Percentiles rank a stretch among this genome's conserved stretches.
phyloP scores from a whole-genome alignment of 2,113 vertebrate genomes.

The Cyanoramphus novaezelandiae region DNA sequence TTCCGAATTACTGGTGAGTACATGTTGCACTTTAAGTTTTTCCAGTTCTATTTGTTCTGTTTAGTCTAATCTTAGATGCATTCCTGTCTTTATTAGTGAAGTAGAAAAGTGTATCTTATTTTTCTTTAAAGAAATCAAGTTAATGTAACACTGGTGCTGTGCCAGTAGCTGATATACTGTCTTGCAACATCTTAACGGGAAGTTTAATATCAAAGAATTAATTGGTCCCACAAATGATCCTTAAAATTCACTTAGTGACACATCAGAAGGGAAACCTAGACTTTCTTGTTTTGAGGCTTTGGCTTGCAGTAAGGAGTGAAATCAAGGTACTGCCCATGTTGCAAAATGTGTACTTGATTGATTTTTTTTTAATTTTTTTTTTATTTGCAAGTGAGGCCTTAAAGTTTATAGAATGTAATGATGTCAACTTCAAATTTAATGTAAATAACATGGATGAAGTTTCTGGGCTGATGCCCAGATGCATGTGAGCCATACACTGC shows the following conservation, averaged over 20 bases:
- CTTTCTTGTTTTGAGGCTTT: neutral
- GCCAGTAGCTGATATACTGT: neutral
- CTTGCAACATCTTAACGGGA: neutral
- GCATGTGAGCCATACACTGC: neutral
- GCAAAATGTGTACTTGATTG: neutral
- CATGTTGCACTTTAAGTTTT: neutral
- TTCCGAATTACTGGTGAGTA: conserved; percentile 91
- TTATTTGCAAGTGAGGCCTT: neutral
- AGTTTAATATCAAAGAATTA: neutral
- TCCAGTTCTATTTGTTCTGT: neutral
- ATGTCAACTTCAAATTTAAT: neutral
- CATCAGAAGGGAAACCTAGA: neutral
- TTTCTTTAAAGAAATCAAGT: neutral
- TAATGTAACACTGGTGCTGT: neutral
- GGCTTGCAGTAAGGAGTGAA: neutral
- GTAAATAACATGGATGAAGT: neutral
- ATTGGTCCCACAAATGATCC: neutral
- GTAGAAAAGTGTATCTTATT: neutral
- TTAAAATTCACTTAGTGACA: neutral
- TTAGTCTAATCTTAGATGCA: neutral
- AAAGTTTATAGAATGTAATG: neutral
- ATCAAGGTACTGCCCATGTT: neutral
- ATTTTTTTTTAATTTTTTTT: neutral
- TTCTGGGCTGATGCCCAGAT: neutral
- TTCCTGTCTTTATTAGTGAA: neutral